Evolutionary conservation across 2,797 vertebrate species (phyloP).

Genomic region (Peromyscus nudipes): DNA sequence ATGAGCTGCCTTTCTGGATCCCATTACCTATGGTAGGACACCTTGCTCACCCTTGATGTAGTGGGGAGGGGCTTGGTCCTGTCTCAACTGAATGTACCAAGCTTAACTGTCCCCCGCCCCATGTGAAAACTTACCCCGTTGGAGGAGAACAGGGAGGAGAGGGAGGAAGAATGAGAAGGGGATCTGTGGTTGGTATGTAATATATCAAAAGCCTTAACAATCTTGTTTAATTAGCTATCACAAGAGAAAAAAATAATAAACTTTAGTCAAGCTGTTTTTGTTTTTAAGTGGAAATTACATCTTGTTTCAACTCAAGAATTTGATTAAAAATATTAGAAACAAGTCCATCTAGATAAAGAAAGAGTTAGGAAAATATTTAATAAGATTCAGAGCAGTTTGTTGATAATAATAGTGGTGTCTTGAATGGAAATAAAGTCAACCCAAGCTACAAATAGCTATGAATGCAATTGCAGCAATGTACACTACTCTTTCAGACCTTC

Average conservation of each 20-base stretch:
- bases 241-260: background rate
- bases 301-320: background rate
- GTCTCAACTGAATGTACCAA: too few species aligned
- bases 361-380: background rate
- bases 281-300: background rate
- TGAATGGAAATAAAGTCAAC: background rate
- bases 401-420: background rate
- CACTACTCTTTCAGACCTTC: background rate
- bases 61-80: too few species aligned
- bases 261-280: background rate
- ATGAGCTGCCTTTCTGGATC: too few species aligned
- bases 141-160: too few species aligned
- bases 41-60: too few species aligned
- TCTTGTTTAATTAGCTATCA: background rate
- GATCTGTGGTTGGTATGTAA: too few species aligned
- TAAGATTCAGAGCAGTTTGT: background rate
- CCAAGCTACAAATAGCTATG: background rate
- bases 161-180: too few species aligned
- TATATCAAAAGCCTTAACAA: background rate
- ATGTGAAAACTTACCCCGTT: too few species aligned
- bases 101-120: too few species aligned
- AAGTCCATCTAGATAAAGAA: background rate
- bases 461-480: background rate
- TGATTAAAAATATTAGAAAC: background rate
- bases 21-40: too few species aligned